These are phyloP conservation scores for Argynnis bischoffii DNA, from an alignment of 2,888 invertebrate species.

Conservation along the genomic window DNA sequence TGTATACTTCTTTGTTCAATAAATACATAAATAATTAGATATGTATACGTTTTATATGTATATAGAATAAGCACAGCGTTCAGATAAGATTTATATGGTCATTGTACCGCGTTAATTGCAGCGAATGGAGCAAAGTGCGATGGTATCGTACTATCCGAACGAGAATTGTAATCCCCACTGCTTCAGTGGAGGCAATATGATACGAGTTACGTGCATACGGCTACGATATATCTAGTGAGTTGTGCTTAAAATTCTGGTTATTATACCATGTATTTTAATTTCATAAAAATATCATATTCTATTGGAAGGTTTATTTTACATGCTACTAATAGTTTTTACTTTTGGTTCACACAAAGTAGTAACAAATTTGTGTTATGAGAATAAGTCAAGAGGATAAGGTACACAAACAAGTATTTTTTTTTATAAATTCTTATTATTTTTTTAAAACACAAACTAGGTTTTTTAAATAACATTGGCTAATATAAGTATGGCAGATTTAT, in stretches of 20 bases:
- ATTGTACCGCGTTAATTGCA: conserved; percentile 80
- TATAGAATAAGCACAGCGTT: conserved; percentile 66
- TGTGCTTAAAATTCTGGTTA: neutral
- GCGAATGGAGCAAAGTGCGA: conserved; percentile 73
- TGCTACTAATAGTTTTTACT: no score
- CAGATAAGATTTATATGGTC: conserved; percentile 77
- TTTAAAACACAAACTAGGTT: neutral
- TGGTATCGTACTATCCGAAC: conserved; percentile 70
- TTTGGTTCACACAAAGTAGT: no score
- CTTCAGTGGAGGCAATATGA: conserved; percentile 45
- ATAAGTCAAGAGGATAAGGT: no score
- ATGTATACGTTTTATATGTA: conserved; percentile 38
- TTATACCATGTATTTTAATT: neutral
- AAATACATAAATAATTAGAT: neutral
- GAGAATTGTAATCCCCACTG: conserved; percentile 65
- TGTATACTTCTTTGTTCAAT: conserved; percentile 15
- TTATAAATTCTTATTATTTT: neutral
- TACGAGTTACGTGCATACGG: conserved; percentile 31
- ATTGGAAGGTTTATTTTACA: no score
- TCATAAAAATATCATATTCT: neutral
- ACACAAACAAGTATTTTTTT: neutral
- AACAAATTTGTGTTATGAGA: no score
- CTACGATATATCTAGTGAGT: conserved; percentile 4
- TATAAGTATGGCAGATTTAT: conserved; percentile 79
- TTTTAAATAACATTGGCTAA: conserved; percentile 41